These are phyloP conservation scores for Listrodromus nycthemerus DNA, from an alignment of 2,888 invertebrate species.

Conservation along the genomic window DNA sequence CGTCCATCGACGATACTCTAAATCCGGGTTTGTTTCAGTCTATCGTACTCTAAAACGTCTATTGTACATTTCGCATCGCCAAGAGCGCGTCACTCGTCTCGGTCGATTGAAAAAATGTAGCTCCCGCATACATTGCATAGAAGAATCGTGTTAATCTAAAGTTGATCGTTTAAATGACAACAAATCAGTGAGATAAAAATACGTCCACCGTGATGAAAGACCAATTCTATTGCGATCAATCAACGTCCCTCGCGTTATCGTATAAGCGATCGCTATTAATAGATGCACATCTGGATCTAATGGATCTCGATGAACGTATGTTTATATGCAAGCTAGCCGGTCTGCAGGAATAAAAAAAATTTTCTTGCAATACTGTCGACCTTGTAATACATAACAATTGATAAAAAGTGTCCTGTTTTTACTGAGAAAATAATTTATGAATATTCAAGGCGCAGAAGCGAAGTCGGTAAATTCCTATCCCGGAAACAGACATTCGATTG, in stretches of 20 bases:
- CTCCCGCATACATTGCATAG: slow-evolving; percentile 12
- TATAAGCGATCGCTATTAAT: slow-evolving; percentile 64
- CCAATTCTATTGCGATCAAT: slow-evolving; percentile 54
- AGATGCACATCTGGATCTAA: slow-evolving; percentile 68
- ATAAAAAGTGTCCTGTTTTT: neutral
- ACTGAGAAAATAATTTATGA: neutral
- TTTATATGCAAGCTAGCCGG: slow-evolving; percentile 16
- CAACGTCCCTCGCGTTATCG: slow-evolving; percentile 46
- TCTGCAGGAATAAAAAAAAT: neutral
- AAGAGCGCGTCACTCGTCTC: neutral
- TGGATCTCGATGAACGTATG: slow-evolving; percentile 60
- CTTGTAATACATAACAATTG: neutral
- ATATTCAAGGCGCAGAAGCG: neutral
- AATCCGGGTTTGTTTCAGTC: slow-evolving; percentile 50
- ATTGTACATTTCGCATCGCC: neutral
- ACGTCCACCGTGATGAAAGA: slow-evolving; percentile 32
- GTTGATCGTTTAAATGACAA: slow-evolving; percentile 12
- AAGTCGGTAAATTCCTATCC: neutral
- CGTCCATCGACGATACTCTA: slow-evolving; percentile 11
- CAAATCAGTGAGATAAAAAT: slow-evolving; percentile 13
- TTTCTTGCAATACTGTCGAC: neutral
- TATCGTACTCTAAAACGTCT: slow-evolving; percentile 35
- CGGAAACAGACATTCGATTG: neutral
- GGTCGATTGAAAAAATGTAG: neutral
- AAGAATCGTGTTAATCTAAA: neutral